Evolutionary conservation across 30 jellyfish, hydroid and myxozoan genomes (phyloP).

Genomic region (Chrysaora quinquecirrha): DNA sequence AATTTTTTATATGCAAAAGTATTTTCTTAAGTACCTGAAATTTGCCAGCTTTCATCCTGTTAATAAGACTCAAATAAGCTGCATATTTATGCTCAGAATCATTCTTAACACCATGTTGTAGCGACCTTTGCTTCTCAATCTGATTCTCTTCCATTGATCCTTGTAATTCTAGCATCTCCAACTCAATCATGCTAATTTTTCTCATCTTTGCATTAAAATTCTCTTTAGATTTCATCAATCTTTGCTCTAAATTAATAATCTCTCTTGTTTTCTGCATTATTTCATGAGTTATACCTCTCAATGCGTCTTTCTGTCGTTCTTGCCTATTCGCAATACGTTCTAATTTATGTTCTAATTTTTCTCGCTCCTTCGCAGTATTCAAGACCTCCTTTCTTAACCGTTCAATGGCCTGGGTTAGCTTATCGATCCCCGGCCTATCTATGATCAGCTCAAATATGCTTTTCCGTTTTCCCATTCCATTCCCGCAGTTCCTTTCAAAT

Average conservation of each 20-base stretch:
- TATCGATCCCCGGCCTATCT: conserved; percentile 15
- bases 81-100: conserved; percentile 17
- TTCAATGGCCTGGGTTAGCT: conserved; percentile 17
- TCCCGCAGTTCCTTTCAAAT: not conserved
- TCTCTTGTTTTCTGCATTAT: not conserved
- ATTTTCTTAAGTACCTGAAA: conserved; percentile 42
- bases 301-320: conserved; percentile 34
- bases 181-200: conserved; percentile 17
- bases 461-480: not conserved
- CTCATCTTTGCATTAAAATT: conserved; percentile 4
- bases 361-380: conserved; percentile 46
- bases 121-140: conserved; percentile 26
- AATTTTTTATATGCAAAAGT: no score
- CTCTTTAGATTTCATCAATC: conserved; percentile 21
- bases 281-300: conserved; percentile 11
- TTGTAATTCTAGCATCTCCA: conserved; percentile 45
- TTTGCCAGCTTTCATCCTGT: not conserved
- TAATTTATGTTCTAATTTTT: conserved; percentile 37
- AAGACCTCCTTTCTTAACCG: conserved; percentile 31
- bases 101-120: conserved; percentile 9
- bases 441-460: conserved; percentile 6
- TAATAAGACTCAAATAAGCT: conserved; percentile 1
- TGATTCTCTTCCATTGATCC: conserved; percentile 40
- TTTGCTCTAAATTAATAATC: conserved; percentile 9
- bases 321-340: conserved; percentile 2